These are phyloP conservation scores for Epicauta chinensis DNA, from an alignment of 1,140 invertebrate species.

Conservation along the genomic window DNA sequence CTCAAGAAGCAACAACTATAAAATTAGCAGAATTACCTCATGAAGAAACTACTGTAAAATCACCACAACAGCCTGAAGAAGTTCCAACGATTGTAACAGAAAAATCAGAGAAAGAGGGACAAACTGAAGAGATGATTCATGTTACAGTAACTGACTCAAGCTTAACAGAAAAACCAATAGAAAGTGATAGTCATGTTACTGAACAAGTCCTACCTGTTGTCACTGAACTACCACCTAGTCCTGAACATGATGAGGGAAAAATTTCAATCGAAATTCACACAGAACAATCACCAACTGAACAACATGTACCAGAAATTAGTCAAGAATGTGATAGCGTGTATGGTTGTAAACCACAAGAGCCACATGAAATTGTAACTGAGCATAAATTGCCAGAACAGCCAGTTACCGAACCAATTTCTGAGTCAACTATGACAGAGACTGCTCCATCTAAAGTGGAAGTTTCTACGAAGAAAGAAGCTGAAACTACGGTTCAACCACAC, in stretches of 20 bases:
- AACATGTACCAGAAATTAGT: too few species aligned
- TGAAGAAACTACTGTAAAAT: constrained; percentile 10
- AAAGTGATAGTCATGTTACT: constrained; percentile 5
- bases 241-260: constrained; percentile 5
- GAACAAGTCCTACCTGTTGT: constrained; percentile 3
- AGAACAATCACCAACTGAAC: constrained; percentile 9
- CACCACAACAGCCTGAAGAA: not conserved
- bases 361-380: not conserved
- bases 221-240: not conserved
- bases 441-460: constrained; percentile 15
- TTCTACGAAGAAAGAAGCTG: constrained; percentile 13
- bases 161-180: constrained; percentile 3
- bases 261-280: not conserved
- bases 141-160: constrained; percentile 13
- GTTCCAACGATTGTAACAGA: not conserved
- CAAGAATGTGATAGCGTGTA: too few species aligned
- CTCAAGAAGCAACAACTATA: constrained; percentile 1
- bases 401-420: constrained; percentile 2
- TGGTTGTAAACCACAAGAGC: not conserved
- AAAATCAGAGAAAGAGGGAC: constrained; percentile 5
- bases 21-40: constrained; percentile 6
- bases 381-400: constrained; percentile 6
- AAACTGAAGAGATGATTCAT: constrained; percentile 3
- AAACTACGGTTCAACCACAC: not conserved
- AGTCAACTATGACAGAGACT: constrained; percentile 17